Base-by-base conservation (phyloP, 2,797 vertebrate species). In the Ptychadena robeensis region DNA sequence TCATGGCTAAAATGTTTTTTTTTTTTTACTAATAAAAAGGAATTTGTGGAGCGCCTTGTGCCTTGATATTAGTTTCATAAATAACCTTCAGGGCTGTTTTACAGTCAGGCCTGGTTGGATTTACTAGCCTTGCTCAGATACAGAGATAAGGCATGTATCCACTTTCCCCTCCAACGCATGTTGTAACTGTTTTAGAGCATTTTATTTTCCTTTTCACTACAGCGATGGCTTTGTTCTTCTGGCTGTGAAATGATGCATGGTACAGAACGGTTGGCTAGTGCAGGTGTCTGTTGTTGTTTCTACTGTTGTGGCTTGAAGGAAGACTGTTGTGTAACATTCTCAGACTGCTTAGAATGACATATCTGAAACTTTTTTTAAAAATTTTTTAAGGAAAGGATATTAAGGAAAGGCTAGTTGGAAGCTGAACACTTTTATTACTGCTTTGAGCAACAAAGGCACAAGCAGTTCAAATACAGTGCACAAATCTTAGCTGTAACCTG, bases 221-320 rank as follows among this genome's bases (percentile, higher is more conserved):
- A 37, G 73, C 31, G 74, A 65, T 53, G 35, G 59, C 38, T 73
- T 78, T 37, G 76, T 83, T 83, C 30, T 73, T 67, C 44, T 35
- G 40, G 38, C 67, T 73, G 75, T 32, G 66, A 65, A 79, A 69
- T 73, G 63, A 68, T 73, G 70, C 69, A 73, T 61, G 38, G 57
- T 63, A 78, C 53, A 53, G 37, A 53, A 30, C 35, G 66, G 61
- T 73, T 73, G 22, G 28, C 34, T 44, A 59, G 66, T 74, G 82
- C 82, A 84, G 82, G 70, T 74, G 82, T 79, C 76, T 79, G 44
- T 18, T 53, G 74, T 73, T 79, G 38, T 78, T 79, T 80, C 61
- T 80, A 28, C 44, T 73, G 44, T 32, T 67, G 61, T 73, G 69
- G 12, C 64, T 44, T 9, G 65, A 32, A 72, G 44, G 61, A 63